Evolutionary conservation across 2,797 vertebrate genomes (phyloP).

Genomic region (Thaleichthys pacificus): DNA sequence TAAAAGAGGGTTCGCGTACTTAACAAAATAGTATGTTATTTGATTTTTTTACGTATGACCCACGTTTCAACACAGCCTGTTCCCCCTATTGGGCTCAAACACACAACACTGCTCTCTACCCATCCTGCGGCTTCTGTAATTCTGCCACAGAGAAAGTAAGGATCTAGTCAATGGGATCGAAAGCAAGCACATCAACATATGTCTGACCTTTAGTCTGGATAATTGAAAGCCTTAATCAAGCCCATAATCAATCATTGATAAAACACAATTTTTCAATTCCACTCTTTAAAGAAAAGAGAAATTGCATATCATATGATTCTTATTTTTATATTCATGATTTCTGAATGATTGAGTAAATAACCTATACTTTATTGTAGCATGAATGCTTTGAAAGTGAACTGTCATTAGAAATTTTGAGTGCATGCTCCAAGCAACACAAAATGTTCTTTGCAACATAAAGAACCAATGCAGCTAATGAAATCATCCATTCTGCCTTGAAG

Average conservation of each 20-base stretch:
- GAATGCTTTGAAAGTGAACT: not conserved
- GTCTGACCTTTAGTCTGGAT: slow-evolving; percentile 49
- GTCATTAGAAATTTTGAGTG: not conserved
- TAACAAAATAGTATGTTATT: no score
- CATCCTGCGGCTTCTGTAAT: slow-evolving; percentile 18
- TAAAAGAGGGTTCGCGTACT: no score
- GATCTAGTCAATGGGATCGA: slow-evolving; percentile 56
- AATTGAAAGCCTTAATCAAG: slow-evolving; percentile 25
- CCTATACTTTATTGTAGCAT: not conserved
- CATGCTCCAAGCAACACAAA: not conserved
- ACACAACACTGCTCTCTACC: slow-evolving; percentile 7
- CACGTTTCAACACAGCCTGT: not conserved
- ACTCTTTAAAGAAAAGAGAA: not conserved
- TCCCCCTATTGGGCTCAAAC: not conserved
- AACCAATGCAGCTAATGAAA: not conserved
- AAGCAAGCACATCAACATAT: slow-evolving; percentile 46
- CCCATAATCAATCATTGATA: not conserved
- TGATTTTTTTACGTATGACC: no score
- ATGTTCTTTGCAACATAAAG: not conserved
- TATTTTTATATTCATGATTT: not conserved
- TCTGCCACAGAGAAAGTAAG: slow-evolving; percentile 40
- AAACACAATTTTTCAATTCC: not conserved
- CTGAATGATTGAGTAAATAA: not conserved
- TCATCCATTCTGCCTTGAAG: not conserved
- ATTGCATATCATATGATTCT: not conserved